A percentile compares a stretch with the other conserved stretches of the same genome.
Conservation (phyloP, 2,113 vertebrate genomes). For the Pomatorhinus ruficollis region DNA sequence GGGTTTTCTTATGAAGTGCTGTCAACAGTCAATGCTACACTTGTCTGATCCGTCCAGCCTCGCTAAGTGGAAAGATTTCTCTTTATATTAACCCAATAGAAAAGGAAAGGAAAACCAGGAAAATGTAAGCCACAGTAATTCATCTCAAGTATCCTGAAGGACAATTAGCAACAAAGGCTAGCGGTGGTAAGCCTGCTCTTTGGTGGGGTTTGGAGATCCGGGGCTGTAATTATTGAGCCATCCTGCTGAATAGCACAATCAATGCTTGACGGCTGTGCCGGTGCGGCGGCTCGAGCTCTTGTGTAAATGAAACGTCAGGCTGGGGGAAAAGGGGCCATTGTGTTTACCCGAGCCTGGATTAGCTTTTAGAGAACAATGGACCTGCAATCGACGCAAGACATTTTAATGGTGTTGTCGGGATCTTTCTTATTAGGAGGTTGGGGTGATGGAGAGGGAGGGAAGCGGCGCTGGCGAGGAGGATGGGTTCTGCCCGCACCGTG, state of each 20-base stretch:
- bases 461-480: neutral
- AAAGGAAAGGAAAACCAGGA: constrained; percentile 50
- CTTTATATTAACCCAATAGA: constrained; percentile 29
- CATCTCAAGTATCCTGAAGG: constrained; percentile 72
- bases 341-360: constrained; percentile 55
- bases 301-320: constrained; percentile 59
- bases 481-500: accelerated
- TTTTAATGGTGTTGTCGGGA: constrained; percentile 31
- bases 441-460: neutral
- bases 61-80: constrained; percentile 56
- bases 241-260: constrained; percentile 67
- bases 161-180: constrained; percentile 69
- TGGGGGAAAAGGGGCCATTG: constrained; percentile 28
- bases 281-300: constrained; percentile 14
- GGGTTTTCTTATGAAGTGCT: constrained; percentile 54
- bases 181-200: constrained; percentile 63
- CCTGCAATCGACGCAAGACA: neutral
- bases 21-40: constrained; percentile 58
- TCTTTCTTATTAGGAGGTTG: neutral
- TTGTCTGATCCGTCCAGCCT: constrained; percentile 51
- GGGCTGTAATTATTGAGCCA: constrained; percentile 70
- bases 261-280: constrained; percentile 55
- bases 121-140: constrained; percentile 60
- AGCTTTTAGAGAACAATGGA: constrained; percentile 52
- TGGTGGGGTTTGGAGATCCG: constrained; percentile 59